Percentiles rank a stretch among this genome's conserved stretches.
These are phyloP conservation scores for Pseudorasbora parva DNA, from an alignment of 2,113 vertebrate species.

Conservation along the genomic window DNA sequence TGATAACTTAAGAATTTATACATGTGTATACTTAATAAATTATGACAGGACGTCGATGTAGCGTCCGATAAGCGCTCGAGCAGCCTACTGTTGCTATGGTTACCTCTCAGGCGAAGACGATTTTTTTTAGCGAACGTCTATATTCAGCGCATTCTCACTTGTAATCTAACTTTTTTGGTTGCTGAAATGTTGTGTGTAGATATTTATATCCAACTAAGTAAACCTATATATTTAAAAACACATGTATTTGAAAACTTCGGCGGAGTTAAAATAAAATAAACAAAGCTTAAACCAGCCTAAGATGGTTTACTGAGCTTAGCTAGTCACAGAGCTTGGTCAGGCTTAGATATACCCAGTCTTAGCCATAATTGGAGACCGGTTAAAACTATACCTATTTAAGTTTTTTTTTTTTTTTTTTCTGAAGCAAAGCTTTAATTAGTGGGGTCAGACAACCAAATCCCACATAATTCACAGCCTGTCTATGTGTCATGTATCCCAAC, in stretches of 20 bases:
- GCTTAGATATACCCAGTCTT: no score
- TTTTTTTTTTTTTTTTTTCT: no score
- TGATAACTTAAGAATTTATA: no score
- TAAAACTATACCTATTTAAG: no score
- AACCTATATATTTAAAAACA: neutral
- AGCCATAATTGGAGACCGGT: no score
- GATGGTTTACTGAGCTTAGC: neutral
- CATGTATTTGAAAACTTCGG: neutral
- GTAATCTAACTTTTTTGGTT: neutral
- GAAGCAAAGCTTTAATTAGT: neutral
- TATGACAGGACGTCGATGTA: neutral
- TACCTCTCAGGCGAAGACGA: neutral
- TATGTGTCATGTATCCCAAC: neutral
- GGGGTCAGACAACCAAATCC: neutral
- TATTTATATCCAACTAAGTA: neutral
- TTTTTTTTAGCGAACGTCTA: neutral
- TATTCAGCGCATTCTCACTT: neutral
- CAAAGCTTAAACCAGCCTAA: neutral
- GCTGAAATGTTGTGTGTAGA: neutral
- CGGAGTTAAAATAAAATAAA: neutral
- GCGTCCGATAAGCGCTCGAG: neutral
- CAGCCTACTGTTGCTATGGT: constrained; percentile 17
- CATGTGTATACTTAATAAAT: no score
- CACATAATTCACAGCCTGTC: neutral
- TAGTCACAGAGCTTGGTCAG: neutral